These are phyloP conservation scores for Hypothenemus hampei DNA, from an alignment of 1,140 invertebrate species.

Conservation along the genomic window DNA sequence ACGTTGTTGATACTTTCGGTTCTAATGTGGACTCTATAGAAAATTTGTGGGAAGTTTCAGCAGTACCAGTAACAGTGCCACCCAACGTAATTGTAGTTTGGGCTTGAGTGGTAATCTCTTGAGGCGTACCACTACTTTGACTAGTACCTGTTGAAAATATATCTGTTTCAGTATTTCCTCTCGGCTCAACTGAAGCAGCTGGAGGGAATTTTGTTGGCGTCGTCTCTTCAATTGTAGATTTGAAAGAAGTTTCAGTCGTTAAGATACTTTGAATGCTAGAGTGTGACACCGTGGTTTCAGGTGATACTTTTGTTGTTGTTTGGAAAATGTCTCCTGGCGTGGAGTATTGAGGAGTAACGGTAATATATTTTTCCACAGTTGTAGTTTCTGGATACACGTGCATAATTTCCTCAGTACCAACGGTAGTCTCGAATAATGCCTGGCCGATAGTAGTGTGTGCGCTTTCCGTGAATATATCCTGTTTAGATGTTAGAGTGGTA, in stretches of 20 bases:
- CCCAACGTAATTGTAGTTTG: no score
- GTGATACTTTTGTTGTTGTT: background rate
- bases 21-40: no score
- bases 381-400: slow-evolving; percentile 41
- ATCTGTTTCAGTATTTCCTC: no score
- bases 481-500: slow-evolving; percentile 38
- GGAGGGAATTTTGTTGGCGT: background rate
- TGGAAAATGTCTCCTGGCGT: background rate
- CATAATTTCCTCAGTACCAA: slow-evolving; percentile 37
- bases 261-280: background rate
- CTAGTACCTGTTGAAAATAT: no score
- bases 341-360: slow-evolving; percentile 45
- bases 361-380: slow-evolving; percentile 47
- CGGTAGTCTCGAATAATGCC: slow-evolving; percentile 5
- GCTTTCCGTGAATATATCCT: slow-evolving; percentile 18
- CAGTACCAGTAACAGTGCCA: no score
- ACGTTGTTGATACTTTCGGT: no score
- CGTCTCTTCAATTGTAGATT: slow-evolving; percentile 2
- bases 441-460: slow-evolving; percentile 3
- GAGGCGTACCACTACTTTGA: no score
- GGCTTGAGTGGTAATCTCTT: no score
- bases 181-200: no score
- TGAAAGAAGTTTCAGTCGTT: background rate
- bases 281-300: background rate
- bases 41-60: no score